These are phyloP conservation scores for Triplophysa yarkandensis DNA, from an alignment of 2,797 vertebrate genomes.

Conservation along the genomic window DNA sequence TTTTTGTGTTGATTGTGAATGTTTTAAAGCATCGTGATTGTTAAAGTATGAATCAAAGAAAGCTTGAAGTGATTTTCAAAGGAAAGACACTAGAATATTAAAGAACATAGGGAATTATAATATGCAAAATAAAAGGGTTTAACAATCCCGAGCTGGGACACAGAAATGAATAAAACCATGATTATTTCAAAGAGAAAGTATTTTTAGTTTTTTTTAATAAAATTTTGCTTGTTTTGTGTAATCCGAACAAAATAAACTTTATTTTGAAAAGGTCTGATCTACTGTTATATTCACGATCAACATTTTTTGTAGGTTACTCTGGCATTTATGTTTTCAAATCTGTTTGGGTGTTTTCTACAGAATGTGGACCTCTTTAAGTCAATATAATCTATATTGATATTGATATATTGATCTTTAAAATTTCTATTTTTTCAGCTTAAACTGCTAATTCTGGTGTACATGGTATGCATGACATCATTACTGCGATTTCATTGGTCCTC, in stretches of 20 bases:
- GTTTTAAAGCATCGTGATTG: background rate
- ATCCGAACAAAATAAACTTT: background rate
- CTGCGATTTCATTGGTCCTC: background rate
- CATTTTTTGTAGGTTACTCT: too few relatives aligned
- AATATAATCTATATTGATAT: too few relatives aligned
- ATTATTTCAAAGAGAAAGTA: background rate
- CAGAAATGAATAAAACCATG: background rate
- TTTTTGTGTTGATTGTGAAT: conserved; percentile 12
- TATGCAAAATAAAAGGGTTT: background rate
- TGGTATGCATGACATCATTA: background rate
- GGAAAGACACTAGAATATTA: background rate
- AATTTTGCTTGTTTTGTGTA: background rate
- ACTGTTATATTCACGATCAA: background rate
- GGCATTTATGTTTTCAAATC: too few relatives aligned
- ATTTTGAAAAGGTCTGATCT: background rate
- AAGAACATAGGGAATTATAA: background rate
- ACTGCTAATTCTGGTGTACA: background rate
- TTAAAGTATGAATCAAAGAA: background rate
- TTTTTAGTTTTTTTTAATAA: background rate
- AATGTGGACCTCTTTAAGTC: background rate
- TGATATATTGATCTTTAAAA: background rate
- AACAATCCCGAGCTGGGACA: background rate
- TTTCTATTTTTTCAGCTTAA: background rate
- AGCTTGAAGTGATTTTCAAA: background rate
- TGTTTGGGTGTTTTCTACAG: background rate